Base-by-base conservation (phyloP, 2,113 vertebrate genomes). In the Fregata magnificens region DNA sequence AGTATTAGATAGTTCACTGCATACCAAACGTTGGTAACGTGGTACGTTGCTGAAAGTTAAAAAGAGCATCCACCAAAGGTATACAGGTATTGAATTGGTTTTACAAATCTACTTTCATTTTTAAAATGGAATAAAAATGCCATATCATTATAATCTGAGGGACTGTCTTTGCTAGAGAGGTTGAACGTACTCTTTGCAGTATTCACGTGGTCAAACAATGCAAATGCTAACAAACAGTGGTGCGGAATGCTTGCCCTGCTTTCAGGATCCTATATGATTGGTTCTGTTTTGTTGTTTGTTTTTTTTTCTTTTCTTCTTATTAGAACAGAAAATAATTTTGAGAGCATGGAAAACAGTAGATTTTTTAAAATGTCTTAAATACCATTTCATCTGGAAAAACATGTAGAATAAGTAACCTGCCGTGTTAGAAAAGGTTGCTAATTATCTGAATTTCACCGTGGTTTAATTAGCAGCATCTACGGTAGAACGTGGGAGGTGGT, bases 391-490 rank as follows among this genome's bases (percentile, higher is more conserved):
- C 59, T 90, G 62, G 81, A 78, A 66, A 80, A 96, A 71, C 50
- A 55, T 88, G 91, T 90, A 73, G 58, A 88, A 76, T 73, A 88
- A 93, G 65, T 82, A 95, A 90, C 25, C 7, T 86, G 76, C 79
- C 4, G 6, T 83, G 74, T 90, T 89, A 62, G 70, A 72, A 95
- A 95, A 94, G 55, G 26, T 93, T 92, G 62, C 76, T 96, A 96
- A 95, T 96, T 94, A 94, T 88, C 92, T 87, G 67, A 76, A 95
- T 92, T 96, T 96, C 70, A 78, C 87, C 61, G 55, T 87, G 81
- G 88, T 90, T 96, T 97, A 97, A 95, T 97, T 97, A 97, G 67
- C 71, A 81, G 67, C 79, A 95, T 79, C 93, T 76, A 82, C 0
- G 0, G 62, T 93, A 82, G 74, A 90, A 92, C 0, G 20, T 93